These are phyloP conservation scores for Distichodus sexfasciatus DNA, from an alignment of 2,797 vertebrate species.

Conservation along the genomic window DNA sequence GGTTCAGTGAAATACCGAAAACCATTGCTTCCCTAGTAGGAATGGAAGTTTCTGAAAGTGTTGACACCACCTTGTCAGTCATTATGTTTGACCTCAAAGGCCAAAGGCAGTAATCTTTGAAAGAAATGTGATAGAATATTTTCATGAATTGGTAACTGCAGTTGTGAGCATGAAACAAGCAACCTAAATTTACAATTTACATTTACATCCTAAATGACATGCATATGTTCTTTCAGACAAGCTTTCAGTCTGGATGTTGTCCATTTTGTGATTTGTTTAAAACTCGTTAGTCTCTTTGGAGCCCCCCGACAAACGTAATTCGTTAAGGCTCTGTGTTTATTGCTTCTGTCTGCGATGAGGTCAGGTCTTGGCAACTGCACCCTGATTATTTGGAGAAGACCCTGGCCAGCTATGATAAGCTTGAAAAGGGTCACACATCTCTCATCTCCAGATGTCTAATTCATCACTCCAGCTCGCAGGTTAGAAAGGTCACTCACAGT, in stretches of 20 bases:
- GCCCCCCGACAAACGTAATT: background rate
- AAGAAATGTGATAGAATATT: background rate
- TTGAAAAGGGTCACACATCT: constrained; percentile 13
- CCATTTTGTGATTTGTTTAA: background rate
- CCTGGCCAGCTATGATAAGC: background rate
- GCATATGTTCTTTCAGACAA: background rate
- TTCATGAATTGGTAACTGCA: background rate
- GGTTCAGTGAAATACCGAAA: no score
- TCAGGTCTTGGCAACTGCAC: constrained; percentile 15
- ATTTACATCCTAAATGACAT: background rate
- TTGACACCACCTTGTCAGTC: background rate
- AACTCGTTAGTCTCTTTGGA: background rate
- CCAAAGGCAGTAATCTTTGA: background rate
- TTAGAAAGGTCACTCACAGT: constrained; percentile 33
- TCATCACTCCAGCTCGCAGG: constrained; percentile 28
- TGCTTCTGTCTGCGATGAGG: constrained; percentile 16
- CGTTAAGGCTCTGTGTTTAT: constrained; percentile 15
- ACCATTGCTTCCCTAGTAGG: background rate
- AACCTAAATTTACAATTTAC: background rate
- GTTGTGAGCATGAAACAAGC: background rate
- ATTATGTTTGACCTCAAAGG: background rate
- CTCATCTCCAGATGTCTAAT: constrained; percentile 14
- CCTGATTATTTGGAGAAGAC: constrained; percentile 13
- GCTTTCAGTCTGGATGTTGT: background rate
- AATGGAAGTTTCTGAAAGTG: background rate